Evolutionary conservation across 1,140 invertebrate species (phyloP), one percentile per base, ranked within the genome.

Genomic region (Drosophila micromelanica): DNA sequence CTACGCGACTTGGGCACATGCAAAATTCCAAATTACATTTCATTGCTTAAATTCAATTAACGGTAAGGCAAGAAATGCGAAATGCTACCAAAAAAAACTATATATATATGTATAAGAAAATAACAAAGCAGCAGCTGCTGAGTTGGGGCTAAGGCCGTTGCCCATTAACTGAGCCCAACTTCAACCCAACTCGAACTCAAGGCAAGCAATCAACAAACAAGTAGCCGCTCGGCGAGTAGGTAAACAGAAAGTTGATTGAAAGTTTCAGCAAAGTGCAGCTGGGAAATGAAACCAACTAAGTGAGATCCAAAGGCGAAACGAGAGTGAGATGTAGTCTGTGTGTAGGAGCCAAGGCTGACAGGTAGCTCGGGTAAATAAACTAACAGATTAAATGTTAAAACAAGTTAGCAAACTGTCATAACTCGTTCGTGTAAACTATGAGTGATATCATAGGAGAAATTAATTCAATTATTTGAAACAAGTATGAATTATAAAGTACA

Each of bases 41-140:
- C 79, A 89, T 78, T 76, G 68, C 84, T 89, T 79, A 87, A 87
- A 87, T 89, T 87, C 82, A 87, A 87, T 87, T 89, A 89, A 82
- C 84, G 79, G 61, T 64, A 45, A 45, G 61, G 42, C 61, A 64
- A 48, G 48, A 59, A 60, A 69, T 76, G 45, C 71, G 48, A 76
- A 73, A 60, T 51, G 46, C 49, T 23, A 48, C 43, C 51, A 62
- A 74, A 62, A 52, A 45, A 15, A 59, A 30, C 27, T 23, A 27
- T 7, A 48, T n/a, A 48, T 13, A 48, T 48, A 48, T 48, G 27
- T 27, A 27, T 27, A 27, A 5, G 27, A 6, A 27, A 8, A 35
- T 35, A 35, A 35, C n/a, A 52, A 42, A 68, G 38, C 56, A 57
- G n/a, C 52, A 27, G 43, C 23, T 35, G 45, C 42, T 23, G 42